Evolutionary conservation across 2,797 vertebrate genomes (phyloP).

Genomic region (Cyprinodon diabolis): DNA sequence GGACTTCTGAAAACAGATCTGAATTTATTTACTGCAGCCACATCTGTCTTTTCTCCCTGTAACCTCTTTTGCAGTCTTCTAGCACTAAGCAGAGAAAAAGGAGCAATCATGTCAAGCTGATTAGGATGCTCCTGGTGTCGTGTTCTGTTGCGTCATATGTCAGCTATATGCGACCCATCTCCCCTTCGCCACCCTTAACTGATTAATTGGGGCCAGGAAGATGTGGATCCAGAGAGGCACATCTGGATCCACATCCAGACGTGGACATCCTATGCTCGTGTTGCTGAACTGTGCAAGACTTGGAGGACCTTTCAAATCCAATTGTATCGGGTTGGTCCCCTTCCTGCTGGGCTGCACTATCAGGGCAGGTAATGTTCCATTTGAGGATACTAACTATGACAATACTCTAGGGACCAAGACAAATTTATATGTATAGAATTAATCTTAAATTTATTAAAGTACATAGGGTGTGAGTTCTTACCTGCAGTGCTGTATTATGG

Average conservation of each 20-base stretch:
- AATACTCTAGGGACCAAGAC: slow-evolving; percentile 80
- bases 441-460: slow-evolving; percentile 62
- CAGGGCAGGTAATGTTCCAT: slow-evolving; percentile 80
- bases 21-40: slow-evolving; percentile 31
- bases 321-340: slow-evolving; percentile 67
- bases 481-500: slow-evolving; percentile 11
- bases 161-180: slow-evolving; percentile 27
- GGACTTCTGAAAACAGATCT: slow-evolving; percentile 64
- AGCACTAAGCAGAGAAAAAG: not conserved
- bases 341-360: slow-evolving; percentile 63
- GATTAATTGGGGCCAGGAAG: slow-evolving; percentile 62
- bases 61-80: slow-evolving; percentile 10
- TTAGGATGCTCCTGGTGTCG: slow-evolving; percentile 20
- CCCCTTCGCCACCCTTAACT: slow-evolving; percentile 40
- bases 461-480: slow-evolving; percentile 18
- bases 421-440: slow-evolving; percentile 69
- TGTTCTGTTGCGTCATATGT: slow-evolving; percentile 28
- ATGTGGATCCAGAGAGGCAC: slow-evolving; percentile 63
- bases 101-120: slow-evolving; percentile 14
- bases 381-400: slow-evolving; percentile 84
- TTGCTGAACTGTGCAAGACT: slow-evolving; percentile 75
- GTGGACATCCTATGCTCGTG: slow-evolving; percentile 51
- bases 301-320: slow-evolving; percentile 84
- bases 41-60: slow-evolving; percentile 20
- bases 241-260: slow-evolving; percentile 12